Evolutionary conservation across 2,113 vertebrate species (phyloP), one percentile per base, ranked within the genome.

Genomic region (Callionymus lyra): DNA sequence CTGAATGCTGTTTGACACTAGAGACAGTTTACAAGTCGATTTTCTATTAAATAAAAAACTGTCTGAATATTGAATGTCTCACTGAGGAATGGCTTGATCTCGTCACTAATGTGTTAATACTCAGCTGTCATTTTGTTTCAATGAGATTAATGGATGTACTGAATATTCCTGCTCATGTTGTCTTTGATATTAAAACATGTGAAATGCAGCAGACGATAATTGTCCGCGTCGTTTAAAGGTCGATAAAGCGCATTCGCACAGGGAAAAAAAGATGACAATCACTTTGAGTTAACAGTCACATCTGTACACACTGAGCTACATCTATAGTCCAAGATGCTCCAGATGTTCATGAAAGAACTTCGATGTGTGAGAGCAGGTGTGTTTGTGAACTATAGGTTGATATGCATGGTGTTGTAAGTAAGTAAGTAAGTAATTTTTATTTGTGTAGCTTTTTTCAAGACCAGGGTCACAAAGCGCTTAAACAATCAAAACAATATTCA

Each of bases 31-130:
- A 60, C 57, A 59, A 75, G 64, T 45, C 62, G 38, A 46, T 63
- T 50, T 59, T 27, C 53, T 56, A 34, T 12, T 11, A 34, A 34
- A 5, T 47, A 56, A 38, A 38, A 67, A 51, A 46, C 33, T 65
- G 73, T 78, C 68, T 57, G 56, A 56, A 82, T 71, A 72, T 42
- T 74, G 68, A 65, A 72, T 66, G 65, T 72, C 70, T 72, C 59
- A 73, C 72, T n/a, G 48, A 62, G 67, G 78, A 81, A 82, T 78
- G 65, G 75, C 76, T 80, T 72, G 63, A 72, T 72, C 72, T 78
- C 59, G 70, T 47, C 21, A 27, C 21, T 27, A 27, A 4, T 27
- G 21, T 27, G 21, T 27, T 27, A 4, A 27, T 27, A 53, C 70
- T 59, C 74, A 74, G 56, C 62, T 80, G 80, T 82, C 62, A 46